phyloP scores from a whole-genome alignment of 2,113 vertebrate genomes.

The Dolichotis patagonum region DNA sequence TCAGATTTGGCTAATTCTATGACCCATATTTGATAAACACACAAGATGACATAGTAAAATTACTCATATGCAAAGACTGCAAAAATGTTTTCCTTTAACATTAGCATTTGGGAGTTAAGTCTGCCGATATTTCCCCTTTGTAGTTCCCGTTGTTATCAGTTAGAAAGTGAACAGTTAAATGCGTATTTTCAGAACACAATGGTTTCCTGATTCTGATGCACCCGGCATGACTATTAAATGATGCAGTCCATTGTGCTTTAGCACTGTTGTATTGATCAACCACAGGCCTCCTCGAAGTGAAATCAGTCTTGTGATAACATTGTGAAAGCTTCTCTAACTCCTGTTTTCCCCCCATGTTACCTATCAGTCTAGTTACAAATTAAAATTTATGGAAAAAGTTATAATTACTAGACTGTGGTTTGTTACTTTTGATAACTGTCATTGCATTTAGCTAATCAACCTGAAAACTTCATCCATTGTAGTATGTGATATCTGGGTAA shows the following conservation, averaged over 20 bases:
- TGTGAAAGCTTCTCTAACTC: not conserved
- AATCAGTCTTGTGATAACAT: not conserved
- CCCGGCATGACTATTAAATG: not conserved
- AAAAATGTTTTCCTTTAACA: not conserved
- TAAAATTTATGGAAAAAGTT: not conserved
- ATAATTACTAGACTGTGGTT: not conserved
- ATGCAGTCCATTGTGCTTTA: not conserved
- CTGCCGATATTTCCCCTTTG: not conserved
- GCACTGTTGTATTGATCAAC: accelerated
- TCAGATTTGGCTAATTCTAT: not conserved
- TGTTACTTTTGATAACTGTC: not conserved
- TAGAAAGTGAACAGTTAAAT: not conserved
- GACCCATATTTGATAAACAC: not conserved
- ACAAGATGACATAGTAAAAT: not conserved
- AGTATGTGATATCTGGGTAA: not conserved
- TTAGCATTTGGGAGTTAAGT: not conserved
- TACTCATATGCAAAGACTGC: not conserved
- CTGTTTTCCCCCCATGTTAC: not conserved
- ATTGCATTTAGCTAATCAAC: conserved; percentile 38
- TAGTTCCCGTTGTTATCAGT: not conserved
- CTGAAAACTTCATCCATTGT: not conserved
- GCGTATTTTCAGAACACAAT: not conserved
- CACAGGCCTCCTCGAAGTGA: not conserved
- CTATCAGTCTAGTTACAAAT: not conserved
- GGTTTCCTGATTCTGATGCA: not conserved